Percentiles rank a stretch among this genome's conserved stretches.
Evolutionary conservation across 2,888 invertebrate species (phyloP).

Genomic region (Thereva unica): DNA sequence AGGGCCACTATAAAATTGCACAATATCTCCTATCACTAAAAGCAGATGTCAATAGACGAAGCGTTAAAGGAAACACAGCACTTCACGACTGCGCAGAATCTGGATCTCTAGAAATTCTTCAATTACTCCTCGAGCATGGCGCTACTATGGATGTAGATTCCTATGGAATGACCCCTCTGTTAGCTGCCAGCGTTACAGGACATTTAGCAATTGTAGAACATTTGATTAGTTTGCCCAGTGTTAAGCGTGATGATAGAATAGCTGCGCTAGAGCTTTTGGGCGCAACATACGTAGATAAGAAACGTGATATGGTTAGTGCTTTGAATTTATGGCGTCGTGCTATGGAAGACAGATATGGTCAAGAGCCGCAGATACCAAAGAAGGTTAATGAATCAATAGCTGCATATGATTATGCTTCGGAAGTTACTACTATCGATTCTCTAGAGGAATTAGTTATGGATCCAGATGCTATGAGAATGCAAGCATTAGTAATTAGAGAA

Average conservation of each 20-base stretch:
- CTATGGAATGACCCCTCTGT: slow-evolving; percentile 93
- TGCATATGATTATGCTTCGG: slow-evolving; percentile 87
- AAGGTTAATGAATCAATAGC: slow-evolving; percentile 73
- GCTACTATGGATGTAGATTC: slow-evolving; percentile 94
- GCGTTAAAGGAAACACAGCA: slow-evolving; percentile 90
- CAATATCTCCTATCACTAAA: slow-evolving; percentile 83
- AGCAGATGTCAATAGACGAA: slow-evolving; percentile 91
- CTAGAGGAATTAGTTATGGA: slow-evolving; percentile 87
- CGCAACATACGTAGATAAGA: slow-evolving; percentile 95
- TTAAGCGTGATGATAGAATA: slow-evolving; percentile 77
- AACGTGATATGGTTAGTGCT: slow-evolving; percentile 90
- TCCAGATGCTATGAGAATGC: slow-evolving; percentile 97
- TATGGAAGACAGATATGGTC: slow-evolving; percentile 77
- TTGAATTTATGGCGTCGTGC: slow-evolving; percentile 88
- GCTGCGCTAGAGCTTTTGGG: slow-evolving; percentile 91
- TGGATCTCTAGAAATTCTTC: slow-evolving; percentile 89
- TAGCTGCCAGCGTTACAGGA: slow-evolving; percentile 92
- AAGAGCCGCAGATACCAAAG: slow-evolving; percentile 73
- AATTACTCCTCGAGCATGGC: slow-evolving; percentile 82
- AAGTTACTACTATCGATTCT: slow-evolving; percentile 77
- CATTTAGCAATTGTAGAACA: slow-evolving; percentile 93
- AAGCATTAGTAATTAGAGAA: slow-evolving; percentile 87
- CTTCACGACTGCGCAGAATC: slow-evolving; percentile 97
- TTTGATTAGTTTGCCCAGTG: slow-evolving; percentile 75
- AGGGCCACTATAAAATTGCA: slow-evolving; percentile 89